A percentile compares a stretch with the other conserved stretches of the same genome.
These are phyloP conservation scores for Podotricha telesiphe DNA, from an alignment of 2,888 invertebrate species.

Conservation along the genomic window DNA sequence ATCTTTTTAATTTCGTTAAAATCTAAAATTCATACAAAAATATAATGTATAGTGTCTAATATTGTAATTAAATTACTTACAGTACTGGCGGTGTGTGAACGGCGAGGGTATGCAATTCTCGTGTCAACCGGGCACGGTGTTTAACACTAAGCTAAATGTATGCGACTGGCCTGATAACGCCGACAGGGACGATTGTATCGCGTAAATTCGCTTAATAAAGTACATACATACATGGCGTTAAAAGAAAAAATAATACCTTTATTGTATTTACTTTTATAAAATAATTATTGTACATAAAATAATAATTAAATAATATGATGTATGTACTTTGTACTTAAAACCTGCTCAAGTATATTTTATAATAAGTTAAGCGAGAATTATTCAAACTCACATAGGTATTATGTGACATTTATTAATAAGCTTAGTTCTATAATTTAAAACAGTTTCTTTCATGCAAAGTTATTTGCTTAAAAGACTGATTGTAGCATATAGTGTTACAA, in stretches of 20 bases:
- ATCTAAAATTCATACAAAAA: too few species aligned
- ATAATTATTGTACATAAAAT: neutral
- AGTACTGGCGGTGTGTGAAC: constrained; percentile 95
- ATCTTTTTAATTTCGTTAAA: too few species aligned
- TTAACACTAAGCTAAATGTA: constrained; percentile 86
- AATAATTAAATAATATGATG: neutral
- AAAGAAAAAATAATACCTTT: neutral
- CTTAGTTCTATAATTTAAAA: constrained; percentile 40
- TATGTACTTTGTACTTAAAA: constrained; percentile 21
- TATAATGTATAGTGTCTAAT: neutral
- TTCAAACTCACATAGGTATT: neutral
- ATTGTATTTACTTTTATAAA: neutral
- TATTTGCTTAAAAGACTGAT: constrained; percentile 19
- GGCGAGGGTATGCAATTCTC: constrained; percentile 88
- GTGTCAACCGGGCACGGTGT: constrained; percentile 90
- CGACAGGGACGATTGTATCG: constrained; percentile 84
- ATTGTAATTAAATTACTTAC: constrained; percentile 41
- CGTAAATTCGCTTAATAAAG: constrained; percentile 43
- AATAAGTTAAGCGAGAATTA: constrained; percentile 27
- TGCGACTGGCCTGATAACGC: constrained; percentile 93
- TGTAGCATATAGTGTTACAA: neutral
- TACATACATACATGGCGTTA: neutral
- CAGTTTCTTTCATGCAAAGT: constrained; percentile 41
- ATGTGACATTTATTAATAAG: constrained; percentile 26
- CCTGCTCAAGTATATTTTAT: constrained; percentile 19